These are phyloP conservation scores for Hemithea aestivaria DNA, from an alignment of 2,888 invertebrate species.

Conservation along the genomic window DNA sequence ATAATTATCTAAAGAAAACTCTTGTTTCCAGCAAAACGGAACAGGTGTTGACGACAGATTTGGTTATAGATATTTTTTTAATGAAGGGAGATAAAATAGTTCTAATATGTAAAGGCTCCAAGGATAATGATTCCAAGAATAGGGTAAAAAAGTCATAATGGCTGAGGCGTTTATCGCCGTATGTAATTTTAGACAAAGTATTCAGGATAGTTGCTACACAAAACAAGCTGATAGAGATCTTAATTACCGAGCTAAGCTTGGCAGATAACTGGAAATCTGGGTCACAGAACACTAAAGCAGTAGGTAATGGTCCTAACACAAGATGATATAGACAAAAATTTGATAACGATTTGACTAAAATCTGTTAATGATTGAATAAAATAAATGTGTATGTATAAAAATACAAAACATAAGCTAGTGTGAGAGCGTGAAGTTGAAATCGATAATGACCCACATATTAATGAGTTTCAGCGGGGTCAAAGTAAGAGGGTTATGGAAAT, in stretches of 20 bases:
- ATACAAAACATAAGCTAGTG: slow-evolving; percentile 3
- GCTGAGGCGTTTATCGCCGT: slow-evolving; percentile 12
- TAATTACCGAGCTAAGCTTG: slow-evolving; percentile 31
- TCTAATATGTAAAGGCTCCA: slow-evolving; percentile 7
- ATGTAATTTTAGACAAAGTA: slow-evolving; percentile 24
- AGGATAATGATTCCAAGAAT: slow-evolving; percentile 18
- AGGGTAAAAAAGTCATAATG: slow-evolving; percentile 27
- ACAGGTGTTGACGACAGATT: no score
- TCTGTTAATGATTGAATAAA: no score
- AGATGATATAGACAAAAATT: neutral
- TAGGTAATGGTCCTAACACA: slow-evolving; percentile 6
- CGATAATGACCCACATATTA: slow-evolving; percentile 15
- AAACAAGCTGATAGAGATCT: slow-evolving; percentile 38
- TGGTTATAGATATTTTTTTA: no score
- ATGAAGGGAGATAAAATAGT: no score
- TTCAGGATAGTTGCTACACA: slow-evolving; percentile 33
- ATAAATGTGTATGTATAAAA: no score
- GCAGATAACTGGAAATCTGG: slow-evolving; percentile 33
- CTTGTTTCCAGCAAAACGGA: no score
- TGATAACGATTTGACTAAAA: no score
- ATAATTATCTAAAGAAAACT: no score
- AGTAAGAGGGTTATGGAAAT: slow-evolving; percentile 17
- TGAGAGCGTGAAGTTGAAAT: neutral
- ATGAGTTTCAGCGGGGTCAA: slow-evolving; percentile 15
- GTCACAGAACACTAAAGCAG: slow-evolving; percentile 30